Conservation (phyloP, 1,140 invertebrate species). For the Dinoponera quadriceps region DNA sequence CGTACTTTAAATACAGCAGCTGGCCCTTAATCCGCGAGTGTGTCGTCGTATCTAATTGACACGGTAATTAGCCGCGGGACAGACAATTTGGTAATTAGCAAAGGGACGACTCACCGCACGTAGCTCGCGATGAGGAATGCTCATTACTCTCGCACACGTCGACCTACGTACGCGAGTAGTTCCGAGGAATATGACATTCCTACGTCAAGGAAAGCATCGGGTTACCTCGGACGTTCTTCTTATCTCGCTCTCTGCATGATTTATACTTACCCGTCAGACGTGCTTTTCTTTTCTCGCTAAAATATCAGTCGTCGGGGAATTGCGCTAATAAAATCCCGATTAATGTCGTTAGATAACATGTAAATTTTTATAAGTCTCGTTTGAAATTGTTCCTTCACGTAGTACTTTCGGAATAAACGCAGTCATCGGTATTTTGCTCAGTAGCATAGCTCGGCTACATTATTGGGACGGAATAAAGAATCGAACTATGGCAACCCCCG, state of each 20-base stretch:
- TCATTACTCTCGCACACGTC: conserved; percentile 29
- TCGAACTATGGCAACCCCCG: not conserved
- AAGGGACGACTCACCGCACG: conserved; percentile 24
- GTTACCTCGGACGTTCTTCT: not conserved
- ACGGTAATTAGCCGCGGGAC: conserved; percentile 76
- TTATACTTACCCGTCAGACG: not conserved
- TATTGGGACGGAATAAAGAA: not conserved
- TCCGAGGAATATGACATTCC: conserved; percentile 52
- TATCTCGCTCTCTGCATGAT: conserved; percentile 3
- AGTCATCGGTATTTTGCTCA: not conserved
- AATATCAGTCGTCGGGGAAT: conserved; percentile 2
- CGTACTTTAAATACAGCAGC: conserved; percentile 77
- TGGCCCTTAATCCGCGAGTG: conserved; percentile 75
- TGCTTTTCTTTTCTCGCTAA: not conserved
- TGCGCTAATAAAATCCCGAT: not conserved
- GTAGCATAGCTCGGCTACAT: not conserved
- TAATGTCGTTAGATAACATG: not conserved
- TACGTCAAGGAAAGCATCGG: not conserved
- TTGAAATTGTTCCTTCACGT: too few species aligned
- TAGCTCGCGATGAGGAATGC: conserved; percentile 37
- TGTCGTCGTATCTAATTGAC: conserved; percentile 79
- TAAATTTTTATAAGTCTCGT: not conserved
- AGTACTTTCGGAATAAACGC: too few species aligned
- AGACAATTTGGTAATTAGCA: conserved; percentile 63
- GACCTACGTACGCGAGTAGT: conserved; percentile 24